Evolutionary conservation across 2,113 vertebrate species (phyloP).

Genomic region (Marmota monax): DNA sequence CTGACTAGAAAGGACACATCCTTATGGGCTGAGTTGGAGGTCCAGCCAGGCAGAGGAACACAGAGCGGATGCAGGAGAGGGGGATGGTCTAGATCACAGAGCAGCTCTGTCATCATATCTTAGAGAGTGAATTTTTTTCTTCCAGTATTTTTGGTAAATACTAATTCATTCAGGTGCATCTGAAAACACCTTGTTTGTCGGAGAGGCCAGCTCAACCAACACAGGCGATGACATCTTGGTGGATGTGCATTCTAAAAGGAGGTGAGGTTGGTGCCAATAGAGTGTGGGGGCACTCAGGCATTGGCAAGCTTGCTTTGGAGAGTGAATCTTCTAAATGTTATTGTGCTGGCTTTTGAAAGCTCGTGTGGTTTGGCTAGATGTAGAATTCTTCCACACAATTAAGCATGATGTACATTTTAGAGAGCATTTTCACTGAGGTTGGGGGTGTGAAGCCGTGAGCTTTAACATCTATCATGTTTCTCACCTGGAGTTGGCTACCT

Average conservation of each 20-base stretch:
- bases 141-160: neutral
- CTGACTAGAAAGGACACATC: no score
- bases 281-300: neutral
- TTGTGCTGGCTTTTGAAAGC: neutral
- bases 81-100: no score
- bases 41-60: no score
- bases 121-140: neutral
- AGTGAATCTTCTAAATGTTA: conserved; percentile 42
- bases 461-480: neutral
- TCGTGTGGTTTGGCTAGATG: neutral
- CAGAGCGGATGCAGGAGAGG: no score
- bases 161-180: neutral
- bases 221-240: neutral
- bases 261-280: no score
- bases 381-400: conserved; percentile 63
- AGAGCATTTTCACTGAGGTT: neutral
- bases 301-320: neutral
- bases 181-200: no score
- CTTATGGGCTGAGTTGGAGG: no score
- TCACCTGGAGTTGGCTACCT: conserved; percentile 20
- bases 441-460: conserved; percentile 11
- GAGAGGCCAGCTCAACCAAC: neutral
- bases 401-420: conserved; percentile 47
- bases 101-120: rapidly evolving
- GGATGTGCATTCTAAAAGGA: neutral